These are phyloP conservation scores for Protomyctophum bolini DNA, from an alignment of 2,113 vertebrate species.

Conservation along the genomic window DNA sequence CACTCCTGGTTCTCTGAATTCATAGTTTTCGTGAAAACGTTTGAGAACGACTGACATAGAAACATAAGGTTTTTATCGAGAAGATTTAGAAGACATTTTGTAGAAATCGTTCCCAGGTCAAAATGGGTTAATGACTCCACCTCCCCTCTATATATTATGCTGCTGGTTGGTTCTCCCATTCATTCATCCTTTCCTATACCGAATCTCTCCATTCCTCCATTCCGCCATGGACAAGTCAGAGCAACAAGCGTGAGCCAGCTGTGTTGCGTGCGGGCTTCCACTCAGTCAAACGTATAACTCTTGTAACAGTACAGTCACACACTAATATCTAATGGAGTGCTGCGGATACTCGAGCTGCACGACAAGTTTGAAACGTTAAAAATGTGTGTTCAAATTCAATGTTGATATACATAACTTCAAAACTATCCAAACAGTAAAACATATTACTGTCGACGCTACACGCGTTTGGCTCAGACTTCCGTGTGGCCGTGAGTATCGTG, in stretches of 20 bases:
- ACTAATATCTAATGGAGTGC: constrained; percentile 29
- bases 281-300: constrained; percentile 19
- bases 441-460: no score
- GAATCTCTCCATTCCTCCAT: background rate
- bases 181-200: background rate
- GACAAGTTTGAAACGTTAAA: constrained; percentile 21
- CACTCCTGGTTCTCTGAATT: no score
- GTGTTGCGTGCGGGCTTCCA: constrained; percentile 17
- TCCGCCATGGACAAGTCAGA: background rate
- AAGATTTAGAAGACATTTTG: no score
- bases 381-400: no score
- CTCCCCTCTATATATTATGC: constrained; percentile 4
- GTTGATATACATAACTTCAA: no score
- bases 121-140: no score
- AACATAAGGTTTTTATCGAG: no score
- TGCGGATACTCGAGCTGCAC: constrained; percentile 35
- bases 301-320: constrained; percentile 36
- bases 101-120: no score
- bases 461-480: constrained; percentile 13
- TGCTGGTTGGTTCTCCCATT: constrained; percentile 45
- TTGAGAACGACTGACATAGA: no score
- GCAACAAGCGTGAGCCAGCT: constrained; percentile 26
- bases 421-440: no score
- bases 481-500: constrained; percentile 37
- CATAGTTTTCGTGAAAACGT: no score